Conservation (phyloP, 2,888 invertebrate genomes). For the Athrips mouffetella region DNA sequence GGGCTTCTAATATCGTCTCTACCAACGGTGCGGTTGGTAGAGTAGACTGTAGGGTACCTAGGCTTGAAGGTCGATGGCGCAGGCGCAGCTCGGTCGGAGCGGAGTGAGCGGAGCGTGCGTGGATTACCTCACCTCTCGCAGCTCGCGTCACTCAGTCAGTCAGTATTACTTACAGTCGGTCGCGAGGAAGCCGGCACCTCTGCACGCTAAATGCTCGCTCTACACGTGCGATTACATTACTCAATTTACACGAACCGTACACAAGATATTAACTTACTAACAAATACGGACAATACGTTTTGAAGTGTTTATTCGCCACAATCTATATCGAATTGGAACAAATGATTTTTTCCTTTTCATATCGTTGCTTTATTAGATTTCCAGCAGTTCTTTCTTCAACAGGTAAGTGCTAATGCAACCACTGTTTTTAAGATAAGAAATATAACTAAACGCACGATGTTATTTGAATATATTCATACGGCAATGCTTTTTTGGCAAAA, state of each 20-base stretch:
- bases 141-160: not conserved
- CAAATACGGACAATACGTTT: not conserved
- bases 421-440: not conserved
- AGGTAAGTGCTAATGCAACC: not conserved
- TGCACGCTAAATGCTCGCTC: not conserved
- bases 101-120: no score
- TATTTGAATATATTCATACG: no score
- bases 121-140: no score
- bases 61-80: conserved; percentile 19
- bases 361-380: no score
- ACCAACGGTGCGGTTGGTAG: not conserved
- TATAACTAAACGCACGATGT: not conserved
- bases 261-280: not conserved
- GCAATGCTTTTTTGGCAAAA: not conserved
- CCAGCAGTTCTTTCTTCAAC: not conserved
- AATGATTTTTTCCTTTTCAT: not conserved
- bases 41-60: not conserved
- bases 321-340: not conserved
- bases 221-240: conserved; percentile 3
- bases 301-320: not conserved
- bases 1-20: not conserved
- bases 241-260: not conserved
- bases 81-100: conserved; percentile 8
- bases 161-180: not conserved
- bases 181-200: not conserved